These are phyloP conservation scores for Cepaea nemoralis DNA, from an alignment of 1,140 invertebrate genomes.

Conservation along the genomic window DNA sequence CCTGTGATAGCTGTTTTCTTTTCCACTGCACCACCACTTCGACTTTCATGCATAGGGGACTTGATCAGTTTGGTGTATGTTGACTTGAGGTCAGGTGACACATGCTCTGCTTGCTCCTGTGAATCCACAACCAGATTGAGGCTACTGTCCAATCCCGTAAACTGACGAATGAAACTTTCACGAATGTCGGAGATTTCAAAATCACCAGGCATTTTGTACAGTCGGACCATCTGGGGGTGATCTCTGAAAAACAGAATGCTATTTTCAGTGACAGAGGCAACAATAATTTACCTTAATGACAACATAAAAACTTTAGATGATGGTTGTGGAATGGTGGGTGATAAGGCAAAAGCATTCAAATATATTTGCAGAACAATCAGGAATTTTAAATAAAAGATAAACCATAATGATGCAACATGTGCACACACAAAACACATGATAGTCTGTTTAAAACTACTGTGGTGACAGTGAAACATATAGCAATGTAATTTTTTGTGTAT, in stretches of 20 bases:
- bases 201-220: slow-evolving; percentile 95
- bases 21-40: slow-evolving; percentile 63
- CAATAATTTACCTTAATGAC: neutral
- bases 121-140: slow-evolving; percentile 63
- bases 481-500: too few relatives aligned
- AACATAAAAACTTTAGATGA: neutral
- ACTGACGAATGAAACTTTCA: slow-evolving; percentile 98
- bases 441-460: too few relatives aligned
- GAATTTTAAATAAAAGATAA: too few relatives aligned
- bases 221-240: slow-evolving; percentile 96
- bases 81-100: slow-evolving; percentile 51
- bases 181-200: slow-evolving; percentile 96
- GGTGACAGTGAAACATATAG: too few relatives aligned
- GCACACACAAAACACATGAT: too few relatives aligned
- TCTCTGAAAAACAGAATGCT: slow-evolving; percentile 74
- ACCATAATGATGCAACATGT: too few relatives aligned
- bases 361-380: too few relatives aligned
- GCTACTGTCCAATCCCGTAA: slow-evolving; percentile 71
- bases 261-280: neutral
- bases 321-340: too few relatives aligned
- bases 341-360: too few relatives aligned
- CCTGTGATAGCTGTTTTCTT: slow-evolving; percentile 61
- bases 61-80: slow-evolving; percentile 57
- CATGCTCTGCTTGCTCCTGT: slow-evolving; percentile 51
- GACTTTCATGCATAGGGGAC: slow-evolving; percentile 47